A percentile compares a stretch with the other conserved stretches of the same genome.
phyloP scores from a whole-genome alignment of 2,888 invertebrate species.

The Drosophila mimetica region DNA sequence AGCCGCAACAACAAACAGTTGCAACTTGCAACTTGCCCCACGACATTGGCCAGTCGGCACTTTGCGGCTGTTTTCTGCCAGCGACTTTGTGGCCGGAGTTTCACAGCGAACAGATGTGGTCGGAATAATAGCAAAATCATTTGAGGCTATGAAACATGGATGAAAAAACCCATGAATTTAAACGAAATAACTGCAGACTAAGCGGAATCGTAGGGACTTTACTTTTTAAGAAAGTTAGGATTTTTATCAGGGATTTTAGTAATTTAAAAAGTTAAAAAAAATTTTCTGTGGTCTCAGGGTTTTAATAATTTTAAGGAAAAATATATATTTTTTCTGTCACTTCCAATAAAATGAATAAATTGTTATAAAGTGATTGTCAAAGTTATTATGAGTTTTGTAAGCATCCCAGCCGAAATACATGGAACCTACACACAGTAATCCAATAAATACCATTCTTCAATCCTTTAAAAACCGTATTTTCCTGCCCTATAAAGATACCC shows the following conservation, averaged over 20 bases:
- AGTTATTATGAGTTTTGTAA: too few species aligned
- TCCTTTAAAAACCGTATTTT: too few species aligned
- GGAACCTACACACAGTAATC: too few species aligned
- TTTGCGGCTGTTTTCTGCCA: slow-evolving; percentile 13
- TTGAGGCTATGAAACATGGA: neutral
- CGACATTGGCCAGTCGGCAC: slow-evolving; percentile 17
- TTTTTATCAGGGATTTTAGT: neutral
- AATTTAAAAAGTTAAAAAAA: neutral
- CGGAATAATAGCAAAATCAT: slow-evolving; percentile 25
- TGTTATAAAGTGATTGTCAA: too few species aligned
- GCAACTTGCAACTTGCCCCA: slow-evolving; percentile 11
- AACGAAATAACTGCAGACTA: neutral
- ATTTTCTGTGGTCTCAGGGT: neutral
- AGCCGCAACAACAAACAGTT: slow-evolving; percentile 40
- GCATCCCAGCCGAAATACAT: too few species aligned
- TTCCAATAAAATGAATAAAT: too few species aligned
- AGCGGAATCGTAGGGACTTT: neutral
- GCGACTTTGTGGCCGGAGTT: slow-evolving; percentile 21
- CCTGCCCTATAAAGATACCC: neutral
- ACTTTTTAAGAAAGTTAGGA: neutral
- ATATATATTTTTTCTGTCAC: too few species aligned
- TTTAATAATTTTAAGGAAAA: too few species aligned
- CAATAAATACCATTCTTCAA: too few species aligned
- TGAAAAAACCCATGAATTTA: neutral
- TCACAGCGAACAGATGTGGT: slow-evolving; percentile 20